These are phyloP conservation scores for Sebastes cheni DNA, from an alignment of 2,797 vertebrate genomes.

Conservation along the genomic window DNA sequence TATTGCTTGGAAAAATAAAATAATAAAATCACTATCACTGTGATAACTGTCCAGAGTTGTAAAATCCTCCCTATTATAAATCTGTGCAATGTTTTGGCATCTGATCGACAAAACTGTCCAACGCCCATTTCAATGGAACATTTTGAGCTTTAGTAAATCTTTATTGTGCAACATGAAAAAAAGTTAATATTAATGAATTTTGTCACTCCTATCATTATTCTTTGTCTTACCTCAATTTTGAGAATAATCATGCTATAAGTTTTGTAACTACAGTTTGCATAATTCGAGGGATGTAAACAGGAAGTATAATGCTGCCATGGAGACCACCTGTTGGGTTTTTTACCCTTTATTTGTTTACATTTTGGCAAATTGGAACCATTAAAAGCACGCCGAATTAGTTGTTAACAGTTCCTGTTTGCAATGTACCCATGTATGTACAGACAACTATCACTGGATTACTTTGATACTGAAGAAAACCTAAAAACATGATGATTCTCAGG, in stretches of 20 bases:
- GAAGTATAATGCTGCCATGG: neutral
- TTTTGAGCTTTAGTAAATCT: neutral
- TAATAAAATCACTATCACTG: no score
- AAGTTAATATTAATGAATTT: neutral
- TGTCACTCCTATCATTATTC: neutral
- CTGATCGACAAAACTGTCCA: neutral
- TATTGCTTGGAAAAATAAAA: no score
- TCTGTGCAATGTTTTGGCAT: neutral
- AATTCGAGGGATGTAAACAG: neutral
- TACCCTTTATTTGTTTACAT: neutral
- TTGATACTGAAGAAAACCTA: neutral
- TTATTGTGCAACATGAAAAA: neutral
- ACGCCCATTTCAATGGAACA: neutral
- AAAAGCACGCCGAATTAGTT: neutral
- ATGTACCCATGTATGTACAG: neutral
- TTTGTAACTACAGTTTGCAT: neutral
- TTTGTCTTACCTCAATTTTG: neutral
- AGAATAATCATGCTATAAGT: neutral
- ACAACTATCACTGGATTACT: neutral
- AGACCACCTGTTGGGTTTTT: fast-evolving
- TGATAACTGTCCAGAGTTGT: no score
- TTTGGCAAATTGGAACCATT: neutral
- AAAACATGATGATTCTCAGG: neutral
- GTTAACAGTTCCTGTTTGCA: neutral
- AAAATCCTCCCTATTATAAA: slow-evolving; percentile 1